Evolutionary conservation across 1,140 invertebrate species (phyloP), one percentile per base, ranked within the genome.

Genomic region (Idris sp.): DNA sequence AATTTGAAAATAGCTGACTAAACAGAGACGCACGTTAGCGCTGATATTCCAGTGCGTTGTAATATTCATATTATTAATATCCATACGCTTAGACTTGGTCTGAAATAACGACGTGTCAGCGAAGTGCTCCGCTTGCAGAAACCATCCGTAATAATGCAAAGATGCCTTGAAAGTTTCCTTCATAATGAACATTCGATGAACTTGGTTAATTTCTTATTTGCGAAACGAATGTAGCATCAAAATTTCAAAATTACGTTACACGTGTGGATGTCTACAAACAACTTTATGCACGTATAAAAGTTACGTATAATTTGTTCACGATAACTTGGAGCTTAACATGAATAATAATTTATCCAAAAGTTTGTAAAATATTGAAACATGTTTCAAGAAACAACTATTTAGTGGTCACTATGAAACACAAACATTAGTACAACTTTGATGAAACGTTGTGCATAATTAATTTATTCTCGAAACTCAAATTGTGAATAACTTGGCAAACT

Each of bases 131-230:
- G 53, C 59, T 73, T 64, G 54, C 53, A 41, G 54, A 64, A 71
- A 62, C 53, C 68, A 48, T 46, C 65, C 31, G 74, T 75, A 80
- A 80, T 79, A 78, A 80, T 65, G 74, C 46, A 77, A 74, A 76
- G 68, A 44, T 61, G 61, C 41, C 13, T 8, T 26, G 16, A 58
- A 38, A 56, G 48, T 35, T 48, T 31, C 38, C 8, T 43, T 15
- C 22, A 28, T 26, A 36, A 44, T 44, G 44, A 53, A 6, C 38
- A 51, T 26, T 46, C 49, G 44, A 61, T 43, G 19, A 81, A 76
- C 65, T 81, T 81, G 72, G 46, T 79, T 79, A 79, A 76, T 58
- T 79, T 77, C 58, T 79, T 77, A 79, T 78, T 80, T 78, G 76
- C 74, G 65, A 56, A 38, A 36, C 30, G 58, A 54, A 67, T 38